Base-by-base conservation (phyloP, 2,797 vertebrate genomes). In the Cichlasoma orientale region DNA sequence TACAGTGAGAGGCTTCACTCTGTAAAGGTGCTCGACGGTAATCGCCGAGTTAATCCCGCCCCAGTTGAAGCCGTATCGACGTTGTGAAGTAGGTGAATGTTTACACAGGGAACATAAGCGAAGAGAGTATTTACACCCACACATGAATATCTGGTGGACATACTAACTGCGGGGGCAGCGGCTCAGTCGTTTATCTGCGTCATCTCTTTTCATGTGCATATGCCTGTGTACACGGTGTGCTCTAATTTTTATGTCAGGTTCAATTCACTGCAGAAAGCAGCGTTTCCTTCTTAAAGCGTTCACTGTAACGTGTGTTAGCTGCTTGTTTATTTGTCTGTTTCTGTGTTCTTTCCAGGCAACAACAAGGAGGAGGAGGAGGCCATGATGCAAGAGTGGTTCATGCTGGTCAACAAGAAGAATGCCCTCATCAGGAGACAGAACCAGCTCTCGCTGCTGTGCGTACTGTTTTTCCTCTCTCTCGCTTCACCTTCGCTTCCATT, bases 331-430 rank as follows among this genome's bases (percentile, higher is more conserved):
- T 38, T 66, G 0, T 84, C 38, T 78, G 66, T 85, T 4, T 88
- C 8, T 86, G 2, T 74, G 4, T 6, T 23, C 6, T 86, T 72
- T 94, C 21, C 86, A 99, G 98, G 98, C 75, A 97, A 97, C 91
- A 98, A 99, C 91, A 98, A 97, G 31, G 98, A 99, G 92, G 98
- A 99, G 91, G 98, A 99, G 92, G 98, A 99, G 93, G 94, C 97
- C 82, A 97, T 99, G 98, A 99, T 99, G 98, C 98, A 99, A 93
- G 98, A 99, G 89, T 99, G 98, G 98, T 99, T 99, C 95, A 98
- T 97, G 96, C 91, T 99, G 95, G 98, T 99, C 88, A 99, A 99
- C 92, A 99, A 99, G 96, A 99, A 99, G 96, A 99, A 99, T 77
- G 98, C 98, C 54, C 96, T 99, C 86, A 99, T 99, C 93, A 92